Conservation (phyloP, 2,888 invertebrate genomes). For the Cheilosia grossa region DNA sequence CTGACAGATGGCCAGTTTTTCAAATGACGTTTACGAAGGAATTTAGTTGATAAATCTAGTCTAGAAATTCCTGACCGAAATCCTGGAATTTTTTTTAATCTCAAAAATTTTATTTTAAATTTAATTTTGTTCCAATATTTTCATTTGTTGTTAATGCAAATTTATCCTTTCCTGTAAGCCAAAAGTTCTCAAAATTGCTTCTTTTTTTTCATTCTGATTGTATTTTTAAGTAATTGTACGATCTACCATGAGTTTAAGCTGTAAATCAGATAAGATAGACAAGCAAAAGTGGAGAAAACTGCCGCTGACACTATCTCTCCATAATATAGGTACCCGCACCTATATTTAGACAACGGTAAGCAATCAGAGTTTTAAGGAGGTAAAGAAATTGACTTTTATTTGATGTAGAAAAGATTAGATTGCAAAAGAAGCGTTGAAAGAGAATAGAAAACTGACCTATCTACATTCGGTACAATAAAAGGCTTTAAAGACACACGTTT, state of each 20-base stretch:
- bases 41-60: too few relatives aligned
- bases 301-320: neutral
- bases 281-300: neutral
- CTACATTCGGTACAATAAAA: neutral
- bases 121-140: too few relatives aligned
- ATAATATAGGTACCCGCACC: neutral
- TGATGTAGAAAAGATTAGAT: conserved; percentile 26
- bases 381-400: conserved; percentile 8
- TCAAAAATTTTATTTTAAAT: too few relatives aligned
- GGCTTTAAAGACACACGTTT: neutral
- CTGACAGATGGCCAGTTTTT: too few relatives aligned
- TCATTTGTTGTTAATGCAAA: too few relatives aligned
- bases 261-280: neutral
- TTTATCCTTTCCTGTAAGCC: too few relatives aligned
- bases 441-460: conserved; percentile 25
- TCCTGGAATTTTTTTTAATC: too few relatives aligned
- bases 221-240: neutral
- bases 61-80: too few relatives aligned
- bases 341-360: neutral
- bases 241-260: too few relatives aligned
- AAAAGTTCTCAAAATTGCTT: too few relatives aligned
- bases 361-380: neutral
- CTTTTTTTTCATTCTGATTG: too few relatives aligned
- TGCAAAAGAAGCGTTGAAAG: conserved; percentile 3
- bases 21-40: too few relatives aligned